These are phyloP conservation scores for Amphilophus citrinellus DNA, from an alignment of 2,113 vertebrate species.

Conservation along the genomic window DNA sequence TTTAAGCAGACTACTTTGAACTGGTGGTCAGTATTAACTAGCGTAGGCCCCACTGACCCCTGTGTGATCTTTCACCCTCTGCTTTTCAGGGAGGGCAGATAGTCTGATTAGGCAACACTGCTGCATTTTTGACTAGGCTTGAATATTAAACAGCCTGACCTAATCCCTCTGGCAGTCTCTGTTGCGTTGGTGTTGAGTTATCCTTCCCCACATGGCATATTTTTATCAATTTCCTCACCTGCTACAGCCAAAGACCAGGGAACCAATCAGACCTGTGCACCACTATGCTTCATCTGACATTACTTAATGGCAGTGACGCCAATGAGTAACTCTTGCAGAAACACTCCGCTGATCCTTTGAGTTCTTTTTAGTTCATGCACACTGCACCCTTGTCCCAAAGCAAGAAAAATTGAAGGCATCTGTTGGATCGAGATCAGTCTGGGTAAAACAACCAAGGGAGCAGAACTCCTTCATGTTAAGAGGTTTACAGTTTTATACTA, in stretches of 20 bases:
- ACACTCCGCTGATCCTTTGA: slow-evolving; percentile 70
- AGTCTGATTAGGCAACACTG: slow-evolving; percentile 30
- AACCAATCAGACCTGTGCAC: slow-evolving; percentile 40
- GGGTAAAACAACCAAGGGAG: slow-evolving; percentile 29
- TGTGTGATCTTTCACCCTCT: slow-evolving; percentile 8
- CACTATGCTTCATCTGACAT: slow-evolving; percentile 74
- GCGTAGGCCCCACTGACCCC: background rate
- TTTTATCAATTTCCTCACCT: slow-evolving; percentile 76
- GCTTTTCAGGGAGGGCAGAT: background rate
- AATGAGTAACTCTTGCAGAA: slow-evolving; percentile 70
- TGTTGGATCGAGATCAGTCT: slow-evolving; percentile 65
- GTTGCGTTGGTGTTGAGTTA: slow-evolving; percentile 19
- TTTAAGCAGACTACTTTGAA: background rate
- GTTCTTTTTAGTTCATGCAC: slow-evolving; percentile 75
- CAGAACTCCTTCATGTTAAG: slow-evolving; percentile 5
- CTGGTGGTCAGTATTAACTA: background rate
- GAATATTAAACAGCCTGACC: slow-evolving; percentile 34
- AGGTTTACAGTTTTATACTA: slow-evolving; percentile 1
- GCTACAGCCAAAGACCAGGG: slow-evolving; percentile 48
- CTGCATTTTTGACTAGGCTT: slow-evolving; percentile 13
- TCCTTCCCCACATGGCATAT: slow-evolving; percentile 39
- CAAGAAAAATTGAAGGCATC: slow-evolving; percentile 76
- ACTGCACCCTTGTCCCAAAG: slow-evolving; percentile 55
- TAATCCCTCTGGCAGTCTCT: slow-evolving; percentile 34
- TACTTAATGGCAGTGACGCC: slow-evolving; percentile 81